phyloP scores from a whole-genome alignment of 2,888 invertebrate species.

The Dendrolimus pini region DNA sequence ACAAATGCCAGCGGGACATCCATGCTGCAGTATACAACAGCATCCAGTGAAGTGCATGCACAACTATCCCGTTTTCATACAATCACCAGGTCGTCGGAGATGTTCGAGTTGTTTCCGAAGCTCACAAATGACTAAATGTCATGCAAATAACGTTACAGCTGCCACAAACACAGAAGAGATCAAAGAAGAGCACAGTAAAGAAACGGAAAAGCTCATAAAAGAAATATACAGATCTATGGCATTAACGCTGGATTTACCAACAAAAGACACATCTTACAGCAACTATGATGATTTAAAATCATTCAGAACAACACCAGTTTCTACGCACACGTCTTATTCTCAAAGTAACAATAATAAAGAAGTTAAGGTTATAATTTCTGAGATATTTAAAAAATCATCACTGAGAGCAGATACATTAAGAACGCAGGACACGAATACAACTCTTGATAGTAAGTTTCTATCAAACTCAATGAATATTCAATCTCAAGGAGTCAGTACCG shows the following conservation, averaged over 20 bases:
- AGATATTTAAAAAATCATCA: conserved; percentile 26
- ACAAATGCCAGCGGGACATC: conserved; percentile 26
- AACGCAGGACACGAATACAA: conserved; percentile 14
- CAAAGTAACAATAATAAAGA: conserved; percentile 11
- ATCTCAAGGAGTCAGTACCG: conserved; percentile 13
- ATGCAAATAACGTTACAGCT: conserved; percentile 20
- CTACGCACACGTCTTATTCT: conserved; percentile 2
- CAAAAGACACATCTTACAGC: conserved; percentile 33
- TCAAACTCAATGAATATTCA: conserved; percentile 9
- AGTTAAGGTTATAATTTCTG: conserved; percentile 22
- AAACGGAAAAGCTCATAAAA: conserved; percentile 55
- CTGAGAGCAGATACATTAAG: conserved; percentile 19
- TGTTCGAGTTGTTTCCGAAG: conserved; percentile 36
- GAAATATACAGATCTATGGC: conserved; percentile 64
- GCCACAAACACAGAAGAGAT: conserved; percentile 46
- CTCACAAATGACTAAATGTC: conserved; percentile 14
- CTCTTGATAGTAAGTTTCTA: conserved; percentile 14
- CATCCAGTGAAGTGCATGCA: conserved; percentile 35
- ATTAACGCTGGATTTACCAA: conserved; percentile 31
- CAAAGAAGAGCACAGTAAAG: conserved; percentile 26
- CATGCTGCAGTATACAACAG: conserved; percentile 25
- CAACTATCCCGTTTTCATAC: conserved; percentile 49
- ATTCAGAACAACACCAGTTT: conserved; percentile 5
- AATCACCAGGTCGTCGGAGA: conserved; percentile 30
- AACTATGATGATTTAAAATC: conserved; percentile 26